These are phyloP conservation scores for Indri indri DNA, from an alignment of 2,113 vertebrate genomes.

Conservation along the genomic window DNA sequence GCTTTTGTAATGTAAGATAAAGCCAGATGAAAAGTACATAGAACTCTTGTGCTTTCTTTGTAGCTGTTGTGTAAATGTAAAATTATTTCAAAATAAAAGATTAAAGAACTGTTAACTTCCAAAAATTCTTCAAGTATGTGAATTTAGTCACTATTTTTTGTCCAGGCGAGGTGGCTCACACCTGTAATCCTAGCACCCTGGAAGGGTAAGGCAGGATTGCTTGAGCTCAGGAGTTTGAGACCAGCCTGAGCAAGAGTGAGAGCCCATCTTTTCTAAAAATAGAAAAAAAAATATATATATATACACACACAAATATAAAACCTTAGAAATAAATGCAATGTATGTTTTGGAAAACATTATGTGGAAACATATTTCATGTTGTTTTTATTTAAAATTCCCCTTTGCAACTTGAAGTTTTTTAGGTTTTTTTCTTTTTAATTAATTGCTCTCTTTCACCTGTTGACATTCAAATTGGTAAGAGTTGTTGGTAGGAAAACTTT, in stretches of 20 bases:
- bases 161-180: too few relatives aligned
- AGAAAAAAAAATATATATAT: too few relatives aligned
- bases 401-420: conserved; percentile 14
- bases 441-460: neutral
- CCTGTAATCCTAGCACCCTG: too few relatives aligned
- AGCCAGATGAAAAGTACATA: neutral
- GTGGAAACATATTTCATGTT: neutral
- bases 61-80: conserved; percentile 27
- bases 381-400: conserved; percentile 36
- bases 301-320: neutral
- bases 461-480: neutral
- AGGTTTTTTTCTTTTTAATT: neutral
- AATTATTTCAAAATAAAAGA: neutral
- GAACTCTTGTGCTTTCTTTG: neutral
- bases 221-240: too few relatives aligned
- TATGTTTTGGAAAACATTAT: neutral
- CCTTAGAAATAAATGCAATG: conserved; percentile 10
- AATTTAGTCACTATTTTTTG: conserved; percentile 13
- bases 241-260: too few relatives aligned
- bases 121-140: neutral
- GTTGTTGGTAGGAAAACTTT: neutral
- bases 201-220: too few relatives aligned
- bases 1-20: neutral
- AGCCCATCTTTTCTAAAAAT: too few relatives aligned
- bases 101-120: neutral